Percentiles rank a stretch among this genome's conserved stretches.
phyloP scores from a whole-genome alignment of 1,140 invertebrate species.

The Zaprionus davidi region DNA sequence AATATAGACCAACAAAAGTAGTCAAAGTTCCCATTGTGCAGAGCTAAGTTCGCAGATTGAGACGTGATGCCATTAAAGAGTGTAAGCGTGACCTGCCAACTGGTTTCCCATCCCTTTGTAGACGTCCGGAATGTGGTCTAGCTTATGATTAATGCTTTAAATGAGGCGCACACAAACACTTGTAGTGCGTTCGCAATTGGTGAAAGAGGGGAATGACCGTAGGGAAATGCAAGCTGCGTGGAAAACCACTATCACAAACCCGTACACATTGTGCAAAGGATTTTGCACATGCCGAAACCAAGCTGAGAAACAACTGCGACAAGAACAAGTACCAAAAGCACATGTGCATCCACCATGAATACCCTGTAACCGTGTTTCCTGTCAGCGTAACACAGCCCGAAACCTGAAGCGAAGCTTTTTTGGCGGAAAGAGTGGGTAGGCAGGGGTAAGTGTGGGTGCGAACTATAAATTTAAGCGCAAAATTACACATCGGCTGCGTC shows the following conservation, averaged over 20 bases:
- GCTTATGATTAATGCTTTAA: conserved; percentile 52
- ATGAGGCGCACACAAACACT: conserved; percentile 41
- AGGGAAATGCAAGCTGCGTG: conserved; percentile 1
- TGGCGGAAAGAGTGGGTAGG: neutral
- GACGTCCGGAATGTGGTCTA: conserved; percentile 22
- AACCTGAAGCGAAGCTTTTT: neutral
- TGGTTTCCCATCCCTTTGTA: neutral
- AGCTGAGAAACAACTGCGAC: conserved; percentile 21
- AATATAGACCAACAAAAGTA: too few species aligned
- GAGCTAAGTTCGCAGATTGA: conserved; percentile 47
- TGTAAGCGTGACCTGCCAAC: conserved; percentile 38
- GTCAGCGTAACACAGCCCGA: conserved; percentile 9
- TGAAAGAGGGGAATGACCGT: neutral
- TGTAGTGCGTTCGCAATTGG: neutral
- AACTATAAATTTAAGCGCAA: conserved; percentile 35
- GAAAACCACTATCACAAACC: conserved; percentile 26
- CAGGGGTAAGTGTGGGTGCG: conserved; percentile 15
- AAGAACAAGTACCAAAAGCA: conserved; percentile 38
- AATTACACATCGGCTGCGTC: conserved; percentile 41
- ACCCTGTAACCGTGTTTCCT: conserved; percentile 10
- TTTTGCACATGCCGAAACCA: conserved; percentile 34
- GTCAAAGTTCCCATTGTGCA: neutral
- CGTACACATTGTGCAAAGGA: conserved; percentile 39
- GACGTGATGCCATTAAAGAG: conserved; percentile 48
- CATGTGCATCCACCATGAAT: conserved; percentile 25